These are phyloP conservation scores for Pseudopleuronectes americanus DNA, from an alignment of 2,797 vertebrate genomes.

Conservation along the genomic window DNA sequence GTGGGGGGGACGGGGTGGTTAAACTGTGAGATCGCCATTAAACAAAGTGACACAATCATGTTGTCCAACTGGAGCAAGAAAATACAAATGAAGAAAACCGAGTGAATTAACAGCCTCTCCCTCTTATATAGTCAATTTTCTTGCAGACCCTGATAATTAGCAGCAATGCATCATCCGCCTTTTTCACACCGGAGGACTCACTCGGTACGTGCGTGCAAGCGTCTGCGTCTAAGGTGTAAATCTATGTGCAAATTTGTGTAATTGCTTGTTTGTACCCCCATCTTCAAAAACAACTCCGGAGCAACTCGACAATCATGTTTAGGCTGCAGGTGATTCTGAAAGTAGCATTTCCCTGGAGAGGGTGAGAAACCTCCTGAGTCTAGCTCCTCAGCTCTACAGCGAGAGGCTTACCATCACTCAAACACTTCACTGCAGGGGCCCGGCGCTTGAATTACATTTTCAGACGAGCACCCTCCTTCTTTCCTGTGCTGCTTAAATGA, in stretches of 20 bases:
- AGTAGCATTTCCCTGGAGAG: conserved; percentile 78
- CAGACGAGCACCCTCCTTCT: conserved; percentile 37
- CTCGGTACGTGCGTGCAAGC: not conserved
- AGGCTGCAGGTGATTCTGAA: conserved; percentile 82
- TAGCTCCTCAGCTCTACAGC: conserved; percentile 50
- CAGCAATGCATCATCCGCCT: conserved; percentile 65
- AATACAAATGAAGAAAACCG: conserved; percentile 65
- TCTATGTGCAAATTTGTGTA: conserved; percentile 57
- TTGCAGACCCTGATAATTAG: conserved; percentile 72
- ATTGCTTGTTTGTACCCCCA: conserved; percentile 75
- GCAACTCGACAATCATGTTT: conserved; percentile 74
- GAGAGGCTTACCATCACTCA: conserved; percentile 72
- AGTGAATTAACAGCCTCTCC: conserved; percentile 53
- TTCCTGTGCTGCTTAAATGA: conserved; percentile 51
- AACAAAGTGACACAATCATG: conserved; percentile 78
- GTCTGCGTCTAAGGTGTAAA: conserved; percentile 18
- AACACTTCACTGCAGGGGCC: conserved; percentile 70
- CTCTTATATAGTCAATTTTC: conserved; percentile 64
- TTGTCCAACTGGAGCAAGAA: conserved; percentile 72
- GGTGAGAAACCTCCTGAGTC: conserved; percentile 63
- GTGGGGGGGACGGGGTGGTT: conserved; percentile 24
- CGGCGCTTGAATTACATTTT: conserved; percentile 50
- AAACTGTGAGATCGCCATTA: conserved; percentile 66
- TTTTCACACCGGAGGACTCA: conserved; percentile 45
- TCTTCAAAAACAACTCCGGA: conserved; percentile 73